These are phyloP conservation scores for Lophius piscatorius DNA, from an alignment of 2,113 vertebrate genomes.

Conservation along the genomic window DNA sequence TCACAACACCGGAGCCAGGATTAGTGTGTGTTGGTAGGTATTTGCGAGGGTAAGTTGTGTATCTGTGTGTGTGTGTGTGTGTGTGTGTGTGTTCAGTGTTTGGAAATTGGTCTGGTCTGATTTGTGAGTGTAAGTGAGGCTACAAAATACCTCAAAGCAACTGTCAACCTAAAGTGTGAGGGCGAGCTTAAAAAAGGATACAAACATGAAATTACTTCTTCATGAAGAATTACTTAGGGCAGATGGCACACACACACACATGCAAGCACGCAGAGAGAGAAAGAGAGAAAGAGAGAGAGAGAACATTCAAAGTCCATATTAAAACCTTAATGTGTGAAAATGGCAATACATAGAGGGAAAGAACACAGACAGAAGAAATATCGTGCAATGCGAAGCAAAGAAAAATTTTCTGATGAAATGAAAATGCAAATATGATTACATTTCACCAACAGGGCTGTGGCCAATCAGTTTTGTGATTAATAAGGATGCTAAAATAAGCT, in stretches of 20 bases:
- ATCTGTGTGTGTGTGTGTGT: slow-evolving; percentile 22
- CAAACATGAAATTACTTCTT: slow-evolving; percentile 54
- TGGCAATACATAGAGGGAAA: neutral
- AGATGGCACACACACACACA: slow-evolving; percentile 21
- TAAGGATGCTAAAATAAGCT: no score
- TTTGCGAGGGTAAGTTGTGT: slow-evolving; percentile 49
- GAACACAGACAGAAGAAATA: no score
- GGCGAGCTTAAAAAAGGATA: slow-evolving; percentile 53
- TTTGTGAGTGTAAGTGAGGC: slow-evolving; percentile 49
- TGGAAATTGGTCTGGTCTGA: slow-evolving; percentile 43
- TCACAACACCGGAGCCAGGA: slow-evolving; percentile 63
- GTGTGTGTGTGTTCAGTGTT: slow-evolving; percentile 30
- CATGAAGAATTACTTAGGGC: slow-evolving; percentile 27
- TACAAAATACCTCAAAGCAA: slow-evolving; percentile 73
- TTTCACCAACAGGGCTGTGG: no score
- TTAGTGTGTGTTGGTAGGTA: slow-evolving; percentile 65
- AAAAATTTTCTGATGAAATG: no score
- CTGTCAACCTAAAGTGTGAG: slow-evolving; percentile 55
- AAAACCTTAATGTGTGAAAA: slow-evolving; percentile 13
- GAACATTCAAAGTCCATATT: slow-evolving; percentile 16
- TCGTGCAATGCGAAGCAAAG: no score
- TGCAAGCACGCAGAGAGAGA: slow-evolving; percentile 3
- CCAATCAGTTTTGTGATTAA: no score
- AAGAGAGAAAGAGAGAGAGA: neutral
- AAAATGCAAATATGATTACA: no score